Percentiles rank a stretch among this genome's conserved stretches.
These are phyloP conservation scores for Oophaga pumilio DNA, from an alignment of 2,113 vertebrate species.

Conservation along the genomic window DNA sequence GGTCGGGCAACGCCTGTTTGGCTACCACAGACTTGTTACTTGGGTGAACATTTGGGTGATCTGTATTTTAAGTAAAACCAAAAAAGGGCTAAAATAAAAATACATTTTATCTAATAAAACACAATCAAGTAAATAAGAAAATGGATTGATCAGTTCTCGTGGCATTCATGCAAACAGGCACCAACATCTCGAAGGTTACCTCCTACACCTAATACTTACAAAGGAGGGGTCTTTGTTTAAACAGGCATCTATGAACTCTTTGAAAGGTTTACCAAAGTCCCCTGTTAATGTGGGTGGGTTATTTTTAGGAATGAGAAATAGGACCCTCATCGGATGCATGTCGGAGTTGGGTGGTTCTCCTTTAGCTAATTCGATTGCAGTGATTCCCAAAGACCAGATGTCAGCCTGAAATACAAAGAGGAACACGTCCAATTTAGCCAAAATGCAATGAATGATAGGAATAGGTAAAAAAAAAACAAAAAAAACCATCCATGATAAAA, in stretches of 20 bases:
- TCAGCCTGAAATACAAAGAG: constrained; percentile 76
- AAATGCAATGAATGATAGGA: neutral
- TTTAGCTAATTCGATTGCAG: constrained; percentile 91
- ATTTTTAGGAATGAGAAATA: constrained; percentile 93
- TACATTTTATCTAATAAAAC: too few relatives aligned
- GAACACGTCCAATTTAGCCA: neutral
- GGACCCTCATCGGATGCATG: constrained; percentile 91
- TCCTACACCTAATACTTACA: constrained; percentile 74
- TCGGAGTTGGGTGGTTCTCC: constrained; percentile 92
- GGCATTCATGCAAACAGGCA: neutral
- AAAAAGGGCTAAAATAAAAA: too few relatives aligned
- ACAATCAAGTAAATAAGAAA: neutral
- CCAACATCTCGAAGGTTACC: too few relatives aligned
- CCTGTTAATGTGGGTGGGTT: constrained; percentile 84
- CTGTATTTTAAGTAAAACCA: too few relatives aligned
- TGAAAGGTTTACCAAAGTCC: constrained; percentile 91
- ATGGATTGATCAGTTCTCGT: neutral
- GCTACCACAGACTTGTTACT: too few relatives aligned
- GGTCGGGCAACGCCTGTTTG: too few relatives aligned
- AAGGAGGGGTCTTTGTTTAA: constrained; percentile 91
- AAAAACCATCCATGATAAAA: neutral
- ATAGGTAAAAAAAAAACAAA: too few relatives aligned
- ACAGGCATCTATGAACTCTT: constrained; percentile 90
- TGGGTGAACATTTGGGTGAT: too few relatives aligned
- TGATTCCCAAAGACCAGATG: constrained; percentile 93